Conservation (phyloP, 2,888 invertebrate species). For the Malachius bipustulatus region DNA sequence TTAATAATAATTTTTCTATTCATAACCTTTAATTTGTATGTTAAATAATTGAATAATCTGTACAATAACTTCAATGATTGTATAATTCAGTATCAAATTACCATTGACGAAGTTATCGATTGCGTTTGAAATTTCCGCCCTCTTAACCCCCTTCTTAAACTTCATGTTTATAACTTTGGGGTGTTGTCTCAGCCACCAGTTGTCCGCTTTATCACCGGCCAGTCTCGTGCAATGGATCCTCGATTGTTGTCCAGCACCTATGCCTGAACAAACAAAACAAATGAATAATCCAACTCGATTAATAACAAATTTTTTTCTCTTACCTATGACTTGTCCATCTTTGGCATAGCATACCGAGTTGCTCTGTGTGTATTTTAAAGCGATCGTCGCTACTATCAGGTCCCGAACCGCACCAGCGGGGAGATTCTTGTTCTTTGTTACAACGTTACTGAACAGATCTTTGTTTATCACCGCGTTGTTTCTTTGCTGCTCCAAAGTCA, state of each 20-base stretch:
- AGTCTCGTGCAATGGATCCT: conserved; percentile 95
- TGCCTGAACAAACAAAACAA: too few relatives aligned
- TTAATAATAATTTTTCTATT: too few relatives aligned
- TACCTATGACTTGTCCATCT: conserved; percentile 73
- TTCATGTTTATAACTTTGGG: conserved; percentile 71
- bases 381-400: conserved; percentile 88
- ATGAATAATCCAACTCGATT: too few relatives aligned
- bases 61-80: too few relatives aligned
- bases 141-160: conserved; percentile 74
- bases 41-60: too few relatives aligned
- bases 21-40: too few relatives aligned
- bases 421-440: conserved; percentile 55
- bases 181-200: conserved; percentile 96
- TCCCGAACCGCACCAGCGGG: conserved; percentile 72
- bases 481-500: conserved; percentile 75
- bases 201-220: conserved; percentile 93
- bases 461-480: conserved; percentile 78
- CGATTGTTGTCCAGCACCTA: conserved; percentile 98
- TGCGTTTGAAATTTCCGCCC: conserved; percentile 89
- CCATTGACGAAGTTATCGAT: conserved; percentile 91
- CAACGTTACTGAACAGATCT: conserved; percentile 69
- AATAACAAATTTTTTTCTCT: too few relatives aligned
- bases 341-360: conserved; percentile 96
- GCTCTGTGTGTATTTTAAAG: conserved; percentile 95
- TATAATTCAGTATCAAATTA: too few relatives aligned